Evolutionary conservation across 2,797 vertebrate genomes (phyloP), one percentile per base, ranked within the genome.

Genomic region (Acanthiza pusilla): DNA sequence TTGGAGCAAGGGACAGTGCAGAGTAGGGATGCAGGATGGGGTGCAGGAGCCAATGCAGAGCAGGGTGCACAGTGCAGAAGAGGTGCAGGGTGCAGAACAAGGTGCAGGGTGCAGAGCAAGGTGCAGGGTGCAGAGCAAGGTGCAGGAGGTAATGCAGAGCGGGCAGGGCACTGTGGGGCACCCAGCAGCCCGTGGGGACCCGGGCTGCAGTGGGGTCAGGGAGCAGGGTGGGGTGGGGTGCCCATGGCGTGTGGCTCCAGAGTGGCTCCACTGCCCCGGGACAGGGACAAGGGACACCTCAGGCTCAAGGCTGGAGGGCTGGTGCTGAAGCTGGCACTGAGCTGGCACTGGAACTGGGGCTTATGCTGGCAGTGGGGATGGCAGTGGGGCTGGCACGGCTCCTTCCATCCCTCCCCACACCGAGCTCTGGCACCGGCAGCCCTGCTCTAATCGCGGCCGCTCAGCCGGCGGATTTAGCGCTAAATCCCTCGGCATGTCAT

Each of bases 181-280:
- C 34, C 13, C 0, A 0, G 29, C 27, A 38, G 13, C 10, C 4
- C 3, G 1, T 3, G n/a, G 42, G 54, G 36, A 36, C 7, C 0
- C 14, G 14, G 36, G 30, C 66, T 45, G 30, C 3, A 7, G 34
- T 10, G 15, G 38, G 22, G 32, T 12, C 0, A 0, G 43, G 34
- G 15, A 43, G 25, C 0, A 0, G 29, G 29, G 3, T 1, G 1
- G 18, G 47, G 11, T 0, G 0, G 11, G 53, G 13, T n/a, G 38
- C 54, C 17, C 32, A 3, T 0, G 0, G 2, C 2, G 7, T 0
- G 2, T 4, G 43, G 17, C 7, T 68, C 76, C 21, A 8, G 9
- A 12, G 7, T 0, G 4, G 34, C 55, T 73, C 21, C 9, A 1
- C 26, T 57, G 47, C 14, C 45, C 51, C 0, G 0, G 17, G 25